Evolutionary conservation across 1,140 invertebrate species (phyloP), one percentile per base, ranked within the genome.

Genomic region (Aporrectodea caliginosa): DNA sequence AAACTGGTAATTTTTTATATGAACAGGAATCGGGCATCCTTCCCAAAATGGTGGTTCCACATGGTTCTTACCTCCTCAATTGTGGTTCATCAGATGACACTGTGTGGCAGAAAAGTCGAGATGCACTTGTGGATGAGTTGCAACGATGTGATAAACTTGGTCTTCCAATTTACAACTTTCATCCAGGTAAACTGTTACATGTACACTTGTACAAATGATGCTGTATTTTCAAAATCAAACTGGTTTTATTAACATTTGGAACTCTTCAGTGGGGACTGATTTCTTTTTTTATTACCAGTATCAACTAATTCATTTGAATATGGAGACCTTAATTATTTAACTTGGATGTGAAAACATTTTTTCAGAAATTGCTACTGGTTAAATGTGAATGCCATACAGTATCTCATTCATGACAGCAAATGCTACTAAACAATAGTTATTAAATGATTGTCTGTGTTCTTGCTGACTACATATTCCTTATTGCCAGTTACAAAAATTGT

Each of bases 61-160:
- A 91, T 86, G 90, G 90, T 1, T 90, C 89, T 0, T 91, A 90
- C 82, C 83, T 91, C 32, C 82, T 91, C 80, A 91, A 91, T 82
- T 85, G 88, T 77, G 90, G 90, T 14, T 88, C 89, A 2, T 86
- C 89, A 2, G 86, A 90, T 73, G 75, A 82, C 22, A 88, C 89
- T 2, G 86, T 84, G 22, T 83, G 90, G 58, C 79, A 84, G 69
- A 91, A 91, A 79, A 90, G 89, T 79, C 76, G 89, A 43, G 84
- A 84, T 30, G 81, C 84, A 12, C 82, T 91, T 29, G 77, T 90
- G 2, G 90, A 91, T 81, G 90, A 91, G 75, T 82, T 91, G 22
- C 79, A 85, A 76, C 81, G 89, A 69, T 90, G 90, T 85, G 88
- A 91, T 78, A 84, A 84, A 68, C 84, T 91, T 1, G 90, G 90